Conservation (phyloP, 2,888 invertebrate species). For the Gandaritis pyraliata region DNA sequence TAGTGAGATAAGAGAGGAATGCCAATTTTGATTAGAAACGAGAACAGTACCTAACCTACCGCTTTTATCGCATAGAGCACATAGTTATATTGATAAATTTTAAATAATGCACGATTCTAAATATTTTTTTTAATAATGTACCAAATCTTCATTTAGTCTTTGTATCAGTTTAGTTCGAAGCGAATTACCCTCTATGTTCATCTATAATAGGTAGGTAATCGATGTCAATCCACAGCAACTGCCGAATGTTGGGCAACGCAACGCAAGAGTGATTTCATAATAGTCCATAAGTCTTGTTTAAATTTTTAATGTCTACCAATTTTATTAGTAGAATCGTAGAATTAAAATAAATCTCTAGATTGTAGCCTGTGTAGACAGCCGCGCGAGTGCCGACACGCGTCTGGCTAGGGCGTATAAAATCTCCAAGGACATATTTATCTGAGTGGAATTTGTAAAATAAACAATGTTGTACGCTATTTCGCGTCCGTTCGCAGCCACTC, state of each 20-base stretch:
- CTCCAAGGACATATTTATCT: slow-evolving; percentile 82
- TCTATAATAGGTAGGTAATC: slow-evolving; percentile 15
- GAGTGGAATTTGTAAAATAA: slow-evolving; percentile 78
- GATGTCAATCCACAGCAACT: slow-evolving; percentile 34
- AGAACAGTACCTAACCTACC: slow-evolving; percentile 64
- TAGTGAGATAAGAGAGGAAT: slow-evolving; percentile 73
- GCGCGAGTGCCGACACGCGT: slow-evolving; percentile 56
- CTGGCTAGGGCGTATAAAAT: slow-evolving; percentile 63
- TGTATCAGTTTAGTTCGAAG: too few species aligned
- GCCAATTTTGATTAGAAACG: slow-evolving; percentile 79
- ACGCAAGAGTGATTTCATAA: slow-evolving; percentile 39
- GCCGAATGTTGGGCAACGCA: slow-evolving; percentile 30
- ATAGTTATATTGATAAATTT: slow-evolving; percentile 67
- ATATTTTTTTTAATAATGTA: slow-evolving; percentile 61
- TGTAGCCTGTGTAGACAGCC: slow-evolving; percentile 46
- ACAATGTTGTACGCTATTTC: slow-evolving; percentile 74
- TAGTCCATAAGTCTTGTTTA: slow-evolving; percentile 38
- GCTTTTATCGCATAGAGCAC: slow-evolving; percentile 65
- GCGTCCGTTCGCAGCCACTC: slow-evolving; percentile 56
- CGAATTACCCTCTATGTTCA: too few species aligned
- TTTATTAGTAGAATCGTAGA: slow-evolving; percentile 57
- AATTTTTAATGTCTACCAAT: slow-evolving; percentile 44
- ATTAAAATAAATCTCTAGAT: slow-evolving; percentile 62
- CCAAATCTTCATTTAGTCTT: not conserved
- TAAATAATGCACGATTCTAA: slow-evolving; percentile 66